Base-by-base conservation (phyloP, 2,888 invertebrate species). In the Neria commutata region DNA sequence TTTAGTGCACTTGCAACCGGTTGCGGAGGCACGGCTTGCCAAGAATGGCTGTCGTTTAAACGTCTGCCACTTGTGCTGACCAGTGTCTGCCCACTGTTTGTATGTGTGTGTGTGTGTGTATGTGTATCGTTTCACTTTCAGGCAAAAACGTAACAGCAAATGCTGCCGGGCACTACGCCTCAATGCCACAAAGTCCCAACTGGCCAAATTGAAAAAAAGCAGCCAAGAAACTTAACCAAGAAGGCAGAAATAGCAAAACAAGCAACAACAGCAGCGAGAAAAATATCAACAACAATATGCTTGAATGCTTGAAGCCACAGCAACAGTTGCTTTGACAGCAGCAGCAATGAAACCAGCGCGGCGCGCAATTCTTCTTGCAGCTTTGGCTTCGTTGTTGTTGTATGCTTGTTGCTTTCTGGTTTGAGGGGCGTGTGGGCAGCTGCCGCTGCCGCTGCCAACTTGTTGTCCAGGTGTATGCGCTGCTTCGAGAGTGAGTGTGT, bases 381-480 rank as follows among this genome's bases (percentile, higher is more conserved):
- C 42, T 42, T 42, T 3, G 6, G 14, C 3, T n/a, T 19, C 42
- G 17, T 3, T 21, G 8, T 42, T 21, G 21, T 19, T 6, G 21
- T 5, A 42, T n/a, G n/a, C n/a, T 42, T 42, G n/a, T 14, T n/a
- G n/a, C n/a, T 49, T 49, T 16, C n/a, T 5, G 14, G 25, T 29
- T 50, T 50, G 33, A 34, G 50, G 50, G 50, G 50, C 50, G 50
- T 50, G 50, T 50, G 34, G 50, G 50, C 50, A 8, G 49, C 26
- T 24, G 24, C 24, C 8, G 14, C 14, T 10, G 14, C 16, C 8
- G n/a, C n/a, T 50, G 34, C 8, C 50, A 1, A 8, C 14, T 19
- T 33, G 50, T 33, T 33, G 34, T 50, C 11, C 19, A 8, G 8
- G 42, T 42, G 19, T 19, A n/a, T 46, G 10, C 6, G 24, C 24